phyloP scores from a whole-genome alignment of 2,113 vertebrate genomes.

The Sapayoa aenigma region DNA sequence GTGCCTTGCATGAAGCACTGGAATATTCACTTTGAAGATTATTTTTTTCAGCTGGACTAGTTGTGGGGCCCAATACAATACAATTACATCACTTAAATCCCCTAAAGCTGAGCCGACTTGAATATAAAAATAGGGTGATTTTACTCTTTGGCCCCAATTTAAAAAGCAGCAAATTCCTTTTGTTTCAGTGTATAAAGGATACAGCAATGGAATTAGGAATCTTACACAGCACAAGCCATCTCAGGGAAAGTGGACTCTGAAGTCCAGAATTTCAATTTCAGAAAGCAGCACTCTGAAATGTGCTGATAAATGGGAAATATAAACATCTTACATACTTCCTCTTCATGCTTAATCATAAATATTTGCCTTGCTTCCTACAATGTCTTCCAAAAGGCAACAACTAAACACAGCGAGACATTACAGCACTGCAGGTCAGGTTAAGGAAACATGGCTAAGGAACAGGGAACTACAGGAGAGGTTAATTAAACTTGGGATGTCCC shows the following conservation, averaged over 20 bases:
- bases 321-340: neutral
- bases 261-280: slow-evolving; percentile 17
- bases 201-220: slow-evolving; percentile 7
- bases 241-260: slow-evolving; percentile 51
- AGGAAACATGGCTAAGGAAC: fast-evolving
- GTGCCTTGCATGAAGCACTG: slow-evolving; percentile 38
- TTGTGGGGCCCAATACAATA: slow-evolving; percentile 53
- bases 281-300: slow-evolving; percentile 26
- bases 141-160: slow-evolving; percentile 69
- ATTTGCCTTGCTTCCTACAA: neutral
- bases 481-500: neutral
- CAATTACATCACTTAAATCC: slow-evolving; percentile 64
- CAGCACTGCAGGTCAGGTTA: neutral
- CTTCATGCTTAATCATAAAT: neutral
- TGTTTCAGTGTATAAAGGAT: slow-evolving; percentile 50
- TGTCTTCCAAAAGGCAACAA: neutral
- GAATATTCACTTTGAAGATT: slow-evolving; percentile 69
- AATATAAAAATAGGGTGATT: slow-evolving; percentile 67
- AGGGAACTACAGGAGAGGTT: neutral
- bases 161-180: slow-evolving; percentile 64
- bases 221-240: slow-evolving; percentile 31
- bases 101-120: slow-evolving; percentile 56
- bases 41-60: slow-evolving; percentile 31
- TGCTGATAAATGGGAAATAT: slow-evolving; percentile 11
- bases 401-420: neutral